Base-by-base conservation (phyloP, 2,797 vertebrate genomes). In the Sebastes miniatus region DNA sequence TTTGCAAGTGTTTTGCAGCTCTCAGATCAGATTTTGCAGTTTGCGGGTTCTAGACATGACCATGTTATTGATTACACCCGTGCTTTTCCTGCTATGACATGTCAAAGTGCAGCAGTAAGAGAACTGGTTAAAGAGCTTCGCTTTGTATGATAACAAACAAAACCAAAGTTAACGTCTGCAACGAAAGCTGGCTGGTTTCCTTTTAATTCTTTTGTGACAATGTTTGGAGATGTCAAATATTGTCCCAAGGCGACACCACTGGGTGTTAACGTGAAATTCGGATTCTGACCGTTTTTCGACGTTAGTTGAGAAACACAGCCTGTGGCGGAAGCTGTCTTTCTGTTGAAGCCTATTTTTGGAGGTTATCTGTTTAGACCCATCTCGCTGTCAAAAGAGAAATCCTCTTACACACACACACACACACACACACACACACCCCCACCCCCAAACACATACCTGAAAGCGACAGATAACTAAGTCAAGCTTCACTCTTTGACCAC, bases 381-480 rank as follows among this genome's bases (percentile, higher is more conserved):
- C 86, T 69, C 59, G 18, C 82, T 80, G 83, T 88, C 85, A 84
- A 69, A 84, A 79, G 73, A 81, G 67, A 89, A 85, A 87, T 79
- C 56, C 47, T 82, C 56, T 81, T 1, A 54, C 14, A 34, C 13
- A 43, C 36, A 56, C 50, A 12, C 71, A 54, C 13, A 43, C 36
- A 56, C 50, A 12, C 71, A 54, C 62, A 67, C 67, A 76, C 66
- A 52, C 54, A 77, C 14, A 66, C 52, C 81, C 68, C 81, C 68
- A 72, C 61, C 24, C 61, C 25, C 76, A 87, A 59, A 79, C 22
- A 85, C 74, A 86, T 85, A 95, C 93, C 93, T 94, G 95, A 92
- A 87, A 86, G 83, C 77, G 83, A 87, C 83, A 95, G 95, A 96
- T 96, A 96, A 94, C 91, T 87, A 75, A 86, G 88, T 83, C 57